phyloP scores from a whole-genome alignment of 2,113 vertebrate genomes.

The Charina bottae region DNA sequence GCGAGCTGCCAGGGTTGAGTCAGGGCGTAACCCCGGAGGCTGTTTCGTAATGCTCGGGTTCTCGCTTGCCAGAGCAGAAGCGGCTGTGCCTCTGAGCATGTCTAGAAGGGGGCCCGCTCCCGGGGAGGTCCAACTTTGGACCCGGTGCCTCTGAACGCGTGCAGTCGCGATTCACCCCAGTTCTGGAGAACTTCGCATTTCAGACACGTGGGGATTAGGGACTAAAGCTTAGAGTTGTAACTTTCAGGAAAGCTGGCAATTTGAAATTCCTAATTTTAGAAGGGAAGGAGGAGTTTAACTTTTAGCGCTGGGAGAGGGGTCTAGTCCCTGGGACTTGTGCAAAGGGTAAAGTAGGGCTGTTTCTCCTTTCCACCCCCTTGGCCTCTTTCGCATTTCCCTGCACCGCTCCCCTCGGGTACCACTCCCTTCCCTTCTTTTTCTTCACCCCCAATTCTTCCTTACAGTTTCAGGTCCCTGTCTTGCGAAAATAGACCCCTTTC shows the following conservation, averaged over 20 bases:
- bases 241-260: not conserved
- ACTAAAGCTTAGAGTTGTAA: not conserved
- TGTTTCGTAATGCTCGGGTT: not conserved
- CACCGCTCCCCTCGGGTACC: not conserved
- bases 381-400: not conserved
- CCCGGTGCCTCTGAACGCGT: not conserved
- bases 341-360: not conserved
- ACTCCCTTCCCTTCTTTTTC: not conserved
- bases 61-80: not conserved
- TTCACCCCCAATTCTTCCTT: not conserved
- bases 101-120: not conserved
- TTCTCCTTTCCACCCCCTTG: not conserved
- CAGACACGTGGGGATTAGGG: not conserved
- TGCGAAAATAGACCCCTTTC: not conserved
- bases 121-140: not conserved
- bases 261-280: not conserved
- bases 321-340: too few relatives aligned
- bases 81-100: not conserved
- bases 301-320: not conserved
- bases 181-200: not conserved
- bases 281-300: not conserved
- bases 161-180: not conserved
- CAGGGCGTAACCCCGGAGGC: slow-evolving; percentile 15
- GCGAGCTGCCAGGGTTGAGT: not conserved
- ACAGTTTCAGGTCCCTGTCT: not conserved